These are phyloP conservation scores for Enteromius argenteus DNA, from an alignment of 2,797 vertebrate species.

Conservation along the genomic window DNA sequence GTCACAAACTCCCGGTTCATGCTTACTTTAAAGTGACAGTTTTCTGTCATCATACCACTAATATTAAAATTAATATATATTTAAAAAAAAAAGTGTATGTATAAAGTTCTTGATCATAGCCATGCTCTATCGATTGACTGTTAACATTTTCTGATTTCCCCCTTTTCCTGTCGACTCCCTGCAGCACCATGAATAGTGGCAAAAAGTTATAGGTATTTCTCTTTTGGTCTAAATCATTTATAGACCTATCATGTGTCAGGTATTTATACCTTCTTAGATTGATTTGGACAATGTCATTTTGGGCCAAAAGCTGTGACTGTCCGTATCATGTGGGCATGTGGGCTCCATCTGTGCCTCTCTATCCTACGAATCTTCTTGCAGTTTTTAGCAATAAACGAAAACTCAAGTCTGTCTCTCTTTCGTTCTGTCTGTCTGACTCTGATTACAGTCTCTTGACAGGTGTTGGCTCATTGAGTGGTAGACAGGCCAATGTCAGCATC, in stretches of 20 bases:
- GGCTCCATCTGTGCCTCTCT: background rate
- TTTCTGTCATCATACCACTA: background rate
- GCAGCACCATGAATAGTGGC: background rate
- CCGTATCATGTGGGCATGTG: conserved; percentile 23
- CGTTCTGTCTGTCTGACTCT: conserved; percentile 34
- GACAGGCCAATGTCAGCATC: conserved; percentile 70
- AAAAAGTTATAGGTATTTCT: background rate
- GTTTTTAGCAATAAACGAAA: conserved; percentile 22
- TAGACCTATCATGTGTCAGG: conserved; percentile 9
- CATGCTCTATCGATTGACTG: background rate
- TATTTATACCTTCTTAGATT: conserved; percentile 15
- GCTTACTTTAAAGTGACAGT: background rate
- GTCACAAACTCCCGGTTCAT: too few species aligned
- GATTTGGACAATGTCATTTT: conserved; percentile 36
- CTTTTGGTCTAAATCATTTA: conserved; percentile 12
- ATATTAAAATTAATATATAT: background rate
- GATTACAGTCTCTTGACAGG: conserved; percentile 65
- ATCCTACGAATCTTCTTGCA: background rate
- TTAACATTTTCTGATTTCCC: background rate
- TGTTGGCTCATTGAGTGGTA: conserved; percentile 69
- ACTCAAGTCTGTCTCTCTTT: conserved; percentile 31
- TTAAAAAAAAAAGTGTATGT: background rate
- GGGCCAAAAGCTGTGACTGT: conserved; percentile 28
- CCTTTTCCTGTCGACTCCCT: background rate
- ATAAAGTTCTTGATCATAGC: background rate